Percentiles rank a stretch among this genome's conserved stretches.
These are phyloP conservation scores for Rapana venosa DNA, from an alignment of 2,888 invertebrate genomes.

Conservation along the genomic window DNA sequence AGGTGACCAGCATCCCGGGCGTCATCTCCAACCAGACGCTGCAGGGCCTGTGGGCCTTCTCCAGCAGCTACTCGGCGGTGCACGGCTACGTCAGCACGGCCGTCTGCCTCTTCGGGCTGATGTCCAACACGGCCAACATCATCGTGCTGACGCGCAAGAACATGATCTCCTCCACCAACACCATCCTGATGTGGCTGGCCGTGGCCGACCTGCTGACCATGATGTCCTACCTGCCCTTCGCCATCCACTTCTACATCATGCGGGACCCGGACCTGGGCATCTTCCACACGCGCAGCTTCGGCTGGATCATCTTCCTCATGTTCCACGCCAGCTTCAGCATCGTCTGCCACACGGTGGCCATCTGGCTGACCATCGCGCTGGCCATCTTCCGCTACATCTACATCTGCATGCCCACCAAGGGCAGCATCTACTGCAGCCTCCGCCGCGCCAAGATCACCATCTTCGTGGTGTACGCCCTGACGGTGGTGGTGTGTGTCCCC, in stretches of 20 bases:
- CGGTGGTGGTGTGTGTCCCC: constrained; percentile 89
- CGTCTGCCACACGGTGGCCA: constrained; percentile 92
- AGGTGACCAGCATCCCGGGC: constrained; percentile 46
- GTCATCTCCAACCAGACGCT: constrained; percentile 49
- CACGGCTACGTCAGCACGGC: constrained; percentile 92
- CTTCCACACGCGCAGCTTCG: constrained; percentile 69
- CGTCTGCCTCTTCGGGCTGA: constrained; percentile 93
- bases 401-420: constrained; percentile 87
- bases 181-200: constrained; percentile 88
- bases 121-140: constrained; percentile 93
- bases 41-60: constrained; percentile 60
- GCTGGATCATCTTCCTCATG: constrained; percentile 79
- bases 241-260: constrained; percentile 83
- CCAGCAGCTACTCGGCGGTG: constrained; percentile 76
- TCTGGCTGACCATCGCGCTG: constrained; percentile 93
- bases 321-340: constrained; percentile 94
- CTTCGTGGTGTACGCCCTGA: constrained; percentile 88
- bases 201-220: constrained; percentile 96
- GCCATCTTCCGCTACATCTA: constrained; percentile 93
- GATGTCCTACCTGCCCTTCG: constrained; percentile 92
- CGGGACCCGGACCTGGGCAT: constrained; percentile 59
- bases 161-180: constrained; percentile 94
- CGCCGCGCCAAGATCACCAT: constrained; percentile 90
- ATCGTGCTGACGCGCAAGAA: constrained; percentile 92
- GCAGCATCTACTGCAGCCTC: constrained; percentile 90